Conservation (phyloP, 2,888 invertebrate genomes). For the Gasteruption jaculator region DNA sequence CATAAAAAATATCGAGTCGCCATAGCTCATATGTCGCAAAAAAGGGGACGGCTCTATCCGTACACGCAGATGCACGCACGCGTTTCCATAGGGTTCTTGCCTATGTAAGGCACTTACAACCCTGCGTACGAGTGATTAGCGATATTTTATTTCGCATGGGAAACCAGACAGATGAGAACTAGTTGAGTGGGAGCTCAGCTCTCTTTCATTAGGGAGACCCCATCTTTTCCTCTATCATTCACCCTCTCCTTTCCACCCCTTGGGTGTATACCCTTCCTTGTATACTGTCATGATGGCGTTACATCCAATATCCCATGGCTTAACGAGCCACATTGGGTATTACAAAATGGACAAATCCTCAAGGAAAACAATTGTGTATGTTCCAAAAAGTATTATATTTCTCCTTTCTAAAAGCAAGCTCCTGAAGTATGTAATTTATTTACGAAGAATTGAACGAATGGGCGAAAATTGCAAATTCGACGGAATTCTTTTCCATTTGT, state of each 20-base stretch:
- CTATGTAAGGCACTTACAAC: conserved; percentile 35
- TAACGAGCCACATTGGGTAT: conserved; percentile 27
- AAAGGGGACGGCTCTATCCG: conserved; percentile 19
- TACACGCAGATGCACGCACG: conserved; percentile 33
- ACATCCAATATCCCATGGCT: conserved; percentile 39
- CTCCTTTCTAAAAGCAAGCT: too few species aligned
- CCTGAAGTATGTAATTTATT: too few species aligned
- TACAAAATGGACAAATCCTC: conserved; percentile 34
- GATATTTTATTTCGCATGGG: conserved; percentile 53
- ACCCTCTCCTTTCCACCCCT: conserved; percentile 20
- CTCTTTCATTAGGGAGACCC: conserved; percentile 44
- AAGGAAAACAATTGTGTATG: conserved; percentile 24
- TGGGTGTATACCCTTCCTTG: conserved; percentile 21
- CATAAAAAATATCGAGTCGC: too few species aligned
- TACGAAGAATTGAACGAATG: too few species aligned
- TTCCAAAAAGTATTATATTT: too few species aligned
- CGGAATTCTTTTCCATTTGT: too few species aligned
- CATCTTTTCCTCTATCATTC: conserved; percentile 26
- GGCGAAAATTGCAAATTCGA: too few species aligned
- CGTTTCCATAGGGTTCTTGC: conserved; percentile 13
- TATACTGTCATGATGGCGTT: conserved; percentile 40
- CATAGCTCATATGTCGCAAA: conserved; percentile 14
- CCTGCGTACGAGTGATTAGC: conserved; percentile 50
- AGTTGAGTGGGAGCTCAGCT: conserved; percentile 51
- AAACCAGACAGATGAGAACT: conserved; percentile 51